Conservation (phyloP, 23 tunicate genomes). For the Halocynthia roretzi region DNA sequence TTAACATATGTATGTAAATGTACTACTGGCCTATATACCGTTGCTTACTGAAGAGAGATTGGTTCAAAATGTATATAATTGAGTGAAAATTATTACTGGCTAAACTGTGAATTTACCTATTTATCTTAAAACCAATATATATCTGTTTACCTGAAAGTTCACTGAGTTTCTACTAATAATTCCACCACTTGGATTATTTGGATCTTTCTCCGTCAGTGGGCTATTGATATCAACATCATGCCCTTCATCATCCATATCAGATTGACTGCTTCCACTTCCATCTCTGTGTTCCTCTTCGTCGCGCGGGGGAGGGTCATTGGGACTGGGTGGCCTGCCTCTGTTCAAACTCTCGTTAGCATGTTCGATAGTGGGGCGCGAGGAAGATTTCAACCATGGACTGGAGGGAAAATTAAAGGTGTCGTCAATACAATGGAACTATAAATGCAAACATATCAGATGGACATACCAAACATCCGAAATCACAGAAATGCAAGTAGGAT, state of each 20-base stretch:
- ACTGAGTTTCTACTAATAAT: slow-evolving; percentile 65
- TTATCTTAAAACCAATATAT: neutral
- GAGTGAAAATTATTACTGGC: too few relatives aligned
- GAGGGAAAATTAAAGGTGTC: too few relatives aligned
- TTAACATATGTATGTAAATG: too few relatives aligned
- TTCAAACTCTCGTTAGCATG: slow-evolving; percentile 61
- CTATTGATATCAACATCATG: slow-evolving; percentile 45
- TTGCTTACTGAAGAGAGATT: too few relatives aligned
- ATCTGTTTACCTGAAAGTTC: slow-evolving; percentile 61
- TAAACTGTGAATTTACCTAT: too few relatives aligned
- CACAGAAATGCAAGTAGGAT: too few relatives aligned
- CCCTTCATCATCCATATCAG: slow-evolving; percentile 47
- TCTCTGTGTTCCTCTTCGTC: slow-evolving; percentile 21
- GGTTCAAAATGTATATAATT: too few relatives aligned
- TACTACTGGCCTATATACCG: too few relatives aligned
- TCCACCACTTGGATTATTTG: slow-evolving; percentile 21
- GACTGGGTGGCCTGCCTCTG: slow-evolving; percentile 68
- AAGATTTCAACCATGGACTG: slow-evolving; percentile 3
- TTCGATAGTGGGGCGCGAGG: slow-evolving; percentile 48
- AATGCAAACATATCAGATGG: too few relatives aligned
- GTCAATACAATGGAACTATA: too few relatives aligned
- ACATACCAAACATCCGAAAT: too few relatives aligned
- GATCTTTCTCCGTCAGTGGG: slow-evolving; percentile 11
- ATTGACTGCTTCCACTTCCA: slow-evolving; percentile 11
- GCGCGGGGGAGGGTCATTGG: slow-evolving; percentile 58